Base-by-base conservation (phyloP, 1,140 invertebrate species). In the Calephelis virginiensis region DNA sequence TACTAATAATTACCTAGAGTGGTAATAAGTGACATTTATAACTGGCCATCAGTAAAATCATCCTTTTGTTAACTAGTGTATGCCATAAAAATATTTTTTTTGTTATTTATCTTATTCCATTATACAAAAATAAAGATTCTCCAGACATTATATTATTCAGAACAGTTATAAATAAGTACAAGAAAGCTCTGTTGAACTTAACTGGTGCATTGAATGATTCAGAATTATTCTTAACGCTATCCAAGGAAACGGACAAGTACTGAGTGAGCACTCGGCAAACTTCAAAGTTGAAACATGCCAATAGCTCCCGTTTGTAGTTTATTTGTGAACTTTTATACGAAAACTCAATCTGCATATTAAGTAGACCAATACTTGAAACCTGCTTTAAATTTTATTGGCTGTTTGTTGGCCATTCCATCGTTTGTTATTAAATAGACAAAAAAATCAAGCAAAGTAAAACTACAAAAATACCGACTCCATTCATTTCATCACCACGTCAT, bases 261-360 rank as follows among this genome's bases (percentile, higher is more conserved):
- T 74, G 72, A 73, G 70, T 71, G 74, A 77, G 73, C 73, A 75
- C 81, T 78, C 73, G 64, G 71, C 69, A 76, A 81, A 81, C 77
- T 83, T 75, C 72, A 76, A 73, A 80, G 74, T 77, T 77, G 78
- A 78, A 81, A 81, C 80, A 78, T 82, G 75, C 76, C 73, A 81
- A 82, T 84, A 82, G 80, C 80, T 82, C 75, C 67, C 74, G 71
- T 77, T 74, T 71, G 70, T 74, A 81, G 74, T 80, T 79, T 76
- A 77, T 79, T 75, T 71, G 67, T 71, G 69, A 76, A 77, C 75
- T 79, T 71, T 80, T 79, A 53, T 53, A 17, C 49, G 49, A 53
- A 53, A 53, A 53, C 17, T 10, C 14, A 53, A 53, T 53, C 49
- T 53, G 17, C 49, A 53, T 53, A 53, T 28, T 53, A 53, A 53